Conservation (phyloP, 2,113 vertebrate genomes). For the Drymodes brunneopygia region DNA sequence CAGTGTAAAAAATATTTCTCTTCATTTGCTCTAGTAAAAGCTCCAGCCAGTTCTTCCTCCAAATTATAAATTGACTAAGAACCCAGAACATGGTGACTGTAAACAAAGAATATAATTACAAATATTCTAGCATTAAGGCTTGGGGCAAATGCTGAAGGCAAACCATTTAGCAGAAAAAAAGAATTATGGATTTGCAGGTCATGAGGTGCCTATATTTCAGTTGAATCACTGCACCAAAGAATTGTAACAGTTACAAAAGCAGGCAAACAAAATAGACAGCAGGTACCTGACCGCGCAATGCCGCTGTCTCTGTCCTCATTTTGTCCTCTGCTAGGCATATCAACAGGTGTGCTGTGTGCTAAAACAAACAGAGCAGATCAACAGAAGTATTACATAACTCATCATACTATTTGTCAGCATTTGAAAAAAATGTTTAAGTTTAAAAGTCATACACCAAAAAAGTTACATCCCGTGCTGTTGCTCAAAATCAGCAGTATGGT, state of each 20-base stretch:
- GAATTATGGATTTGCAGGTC: neutral
- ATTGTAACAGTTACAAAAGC: neutral
- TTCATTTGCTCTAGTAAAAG: neutral
- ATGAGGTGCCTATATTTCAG: neutral
- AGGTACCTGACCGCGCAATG: conserved; percentile 86
- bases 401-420: neutral
- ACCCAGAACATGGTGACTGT: neutral
- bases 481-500: neutral
- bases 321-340: conserved; percentile 87
- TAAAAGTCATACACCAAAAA: neutral
- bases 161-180: neutral
- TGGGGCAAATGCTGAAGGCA: neutral
- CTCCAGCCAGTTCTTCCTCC: neutral
- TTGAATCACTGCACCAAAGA: neutral
- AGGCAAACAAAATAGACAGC: neutral
- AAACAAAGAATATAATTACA: neutral
- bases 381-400: neutral
- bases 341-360: conserved; percentile 89
- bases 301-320: conserved; percentile 87
- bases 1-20: neutral
- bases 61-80: neutral
- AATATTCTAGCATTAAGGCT: neutral
- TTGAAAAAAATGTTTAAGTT: neutral
- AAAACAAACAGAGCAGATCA: conserved; percentile 42
- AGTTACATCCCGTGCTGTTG: neutral